phyloP scores from a whole-genome alignment of 2,888 invertebrate species.

The Phyllotreta striolata region DNA sequence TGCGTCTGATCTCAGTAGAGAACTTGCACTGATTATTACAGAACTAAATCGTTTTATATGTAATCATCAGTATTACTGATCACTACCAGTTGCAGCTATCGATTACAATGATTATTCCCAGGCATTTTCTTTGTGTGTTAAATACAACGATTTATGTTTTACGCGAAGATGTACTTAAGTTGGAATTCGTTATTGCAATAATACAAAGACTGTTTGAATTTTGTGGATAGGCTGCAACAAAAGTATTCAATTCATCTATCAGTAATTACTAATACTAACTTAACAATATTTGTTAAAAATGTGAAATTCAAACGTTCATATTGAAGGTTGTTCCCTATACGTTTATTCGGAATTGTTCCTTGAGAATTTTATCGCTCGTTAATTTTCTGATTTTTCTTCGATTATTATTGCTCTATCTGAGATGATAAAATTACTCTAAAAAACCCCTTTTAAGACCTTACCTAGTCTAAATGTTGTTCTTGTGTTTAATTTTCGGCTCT shows the following conservation, averaged over 20 bases:
- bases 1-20: slow-evolving; percentile 34
- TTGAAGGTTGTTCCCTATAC: slow-evolving; percentile 1
- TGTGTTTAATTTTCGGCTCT: neutral
- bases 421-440: no score
- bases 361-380: no score
- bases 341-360: neutral
- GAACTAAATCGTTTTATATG: neutral
- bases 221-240: neutral
- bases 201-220: no score
- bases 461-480: no score
- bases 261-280: slow-evolving; percentile 2
- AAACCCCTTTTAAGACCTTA: no score
- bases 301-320: slow-evolving; percentile 6
- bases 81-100: slow-evolving; percentile 7
- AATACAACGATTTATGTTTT: neutral
- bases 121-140: neutral
- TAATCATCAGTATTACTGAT: neutral
- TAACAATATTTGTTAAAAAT: slow-evolving; percentile 10
- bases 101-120: neutral
- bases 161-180: no score
- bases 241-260: neutral
- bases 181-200: no score
- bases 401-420: no score
- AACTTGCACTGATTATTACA: slow-evolving; percentile 33
- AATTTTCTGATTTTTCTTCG: no score